Evolutionary conservation across 2,113 vertebrate species (phyloP).

Genomic region (Diphyllodes magnificus): DNA sequence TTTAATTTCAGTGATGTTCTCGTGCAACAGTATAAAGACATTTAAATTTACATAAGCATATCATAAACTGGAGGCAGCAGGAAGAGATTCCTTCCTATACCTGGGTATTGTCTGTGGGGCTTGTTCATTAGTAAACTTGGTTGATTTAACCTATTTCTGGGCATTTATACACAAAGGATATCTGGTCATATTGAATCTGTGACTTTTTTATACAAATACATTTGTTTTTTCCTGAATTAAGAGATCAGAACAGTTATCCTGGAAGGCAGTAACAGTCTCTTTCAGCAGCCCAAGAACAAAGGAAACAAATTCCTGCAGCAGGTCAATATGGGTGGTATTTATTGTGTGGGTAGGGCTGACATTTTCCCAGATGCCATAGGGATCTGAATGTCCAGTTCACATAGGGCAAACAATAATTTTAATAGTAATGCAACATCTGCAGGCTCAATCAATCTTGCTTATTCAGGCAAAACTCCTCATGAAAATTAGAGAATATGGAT

Average conservation of each 20-base stretch:
- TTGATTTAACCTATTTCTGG: neutral
- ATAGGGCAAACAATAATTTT: neutral
- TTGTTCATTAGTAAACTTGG: neutral
- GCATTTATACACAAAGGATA: neutral
- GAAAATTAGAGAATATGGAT: neutral
- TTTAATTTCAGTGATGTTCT: neutral
- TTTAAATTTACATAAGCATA: neutral
- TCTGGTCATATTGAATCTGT: neutral
- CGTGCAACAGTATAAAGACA: neutral
- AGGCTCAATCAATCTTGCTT: neutral
- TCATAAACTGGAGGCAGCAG: neutral
- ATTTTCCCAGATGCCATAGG: neutral
- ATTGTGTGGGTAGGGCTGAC: neutral
- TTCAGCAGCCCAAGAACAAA: neutral
- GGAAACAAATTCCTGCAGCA: neutral
- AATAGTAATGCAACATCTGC: neutral
- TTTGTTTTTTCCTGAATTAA: neutral
- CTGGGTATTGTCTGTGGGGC: neutral
- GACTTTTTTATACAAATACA: neutral
- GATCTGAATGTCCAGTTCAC: neutral
- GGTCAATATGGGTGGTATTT: neutral
- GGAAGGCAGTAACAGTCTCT: neutral
- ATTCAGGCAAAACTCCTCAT: neutral
- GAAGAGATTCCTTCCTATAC: neutral
- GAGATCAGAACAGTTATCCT: neutral